Percentiles rank a stretch among this genome's conserved stretches.
Evolutionary conservation across 2,888 invertebrate species (phyloP).

Genomic region (Agrilus mali): DNA sequence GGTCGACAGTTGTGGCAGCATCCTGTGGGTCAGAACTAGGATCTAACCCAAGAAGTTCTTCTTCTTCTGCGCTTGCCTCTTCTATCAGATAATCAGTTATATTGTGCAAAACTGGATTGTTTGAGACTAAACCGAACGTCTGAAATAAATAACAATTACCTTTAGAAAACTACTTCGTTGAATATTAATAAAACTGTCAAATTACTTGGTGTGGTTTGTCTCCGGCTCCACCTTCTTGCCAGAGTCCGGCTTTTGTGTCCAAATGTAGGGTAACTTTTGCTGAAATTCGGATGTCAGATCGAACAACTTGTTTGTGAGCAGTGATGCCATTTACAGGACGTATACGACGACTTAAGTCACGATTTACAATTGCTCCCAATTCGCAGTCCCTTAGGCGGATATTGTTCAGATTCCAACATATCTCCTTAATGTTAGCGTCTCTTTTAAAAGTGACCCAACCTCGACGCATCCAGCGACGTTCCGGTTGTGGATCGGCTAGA

Average conservation of each 20-base stretch:
- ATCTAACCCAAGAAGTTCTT: constrained; percentile 71
- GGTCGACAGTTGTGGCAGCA: constrained; percentile 42
- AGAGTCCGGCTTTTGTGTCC: constrained; percentile 72
- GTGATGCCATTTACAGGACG: constrained; percentile 85
- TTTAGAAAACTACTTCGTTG: background rate
- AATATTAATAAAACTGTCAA: constrained; percentile 2
- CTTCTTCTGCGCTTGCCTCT: constrained; percentile 97
- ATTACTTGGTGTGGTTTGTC: constrained; percentile 26
- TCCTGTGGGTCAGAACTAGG: constrained; percentile 36
- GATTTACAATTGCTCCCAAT: constrained; percentile 89
- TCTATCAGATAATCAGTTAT: constrained; percentile 97
- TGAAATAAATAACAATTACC: constrained; percentile 16
- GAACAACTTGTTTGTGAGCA: constrained; percentile 74
- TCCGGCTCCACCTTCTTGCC: constrained; percentile 45
- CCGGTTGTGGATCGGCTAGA: constrained; percentile 92
- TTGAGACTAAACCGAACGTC: constrained; percentile 61
- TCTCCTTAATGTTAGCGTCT: constrained; percentile 96
- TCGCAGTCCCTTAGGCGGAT: constrained; percentile 86
- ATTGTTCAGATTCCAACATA: constrained; percentile 97
- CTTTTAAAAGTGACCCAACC: constrained; percentile 98
- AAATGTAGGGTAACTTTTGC: constrained; percentile 85
- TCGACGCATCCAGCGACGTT: constrained; percentile 89
- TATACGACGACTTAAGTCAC: constrained; percentile 88
- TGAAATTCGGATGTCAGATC: constrained; percentile 84
- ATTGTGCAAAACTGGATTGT: constrained; percentile 89